phyloP scores from a whole-genome alignment of 2,797 vertebrate genomes.

The Syndactyla subalaris region DNA sequence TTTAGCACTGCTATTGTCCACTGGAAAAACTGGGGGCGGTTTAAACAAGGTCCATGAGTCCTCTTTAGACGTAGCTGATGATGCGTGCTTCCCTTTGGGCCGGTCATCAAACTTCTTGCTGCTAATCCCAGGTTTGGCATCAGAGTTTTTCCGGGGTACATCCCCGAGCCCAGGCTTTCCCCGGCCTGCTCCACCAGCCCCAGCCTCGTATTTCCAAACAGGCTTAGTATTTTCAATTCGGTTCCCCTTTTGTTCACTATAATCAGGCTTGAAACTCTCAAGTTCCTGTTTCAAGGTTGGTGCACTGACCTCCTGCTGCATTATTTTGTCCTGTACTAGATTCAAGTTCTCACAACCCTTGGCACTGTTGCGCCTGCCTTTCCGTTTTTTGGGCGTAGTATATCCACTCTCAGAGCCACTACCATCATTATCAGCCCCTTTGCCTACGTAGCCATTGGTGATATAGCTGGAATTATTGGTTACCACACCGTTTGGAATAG shows the following conservation, averaged over 20 bases:
- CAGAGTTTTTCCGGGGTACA: constrained; percentile 88
- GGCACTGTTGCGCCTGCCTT: constrained; percentile 87
- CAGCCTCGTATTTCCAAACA: constrained; percentile 77
- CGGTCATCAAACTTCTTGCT: constrained; percentile 93
- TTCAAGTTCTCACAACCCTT: constrained; percentile 89
- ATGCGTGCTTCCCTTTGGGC: constrained; percentile 88
- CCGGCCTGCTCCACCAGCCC: constrained; percentile 69
- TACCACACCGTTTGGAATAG: constrained; percentile 90
- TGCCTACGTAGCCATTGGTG: constrained; percentile 92
- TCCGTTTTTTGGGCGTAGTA: constrained; percentile 93
- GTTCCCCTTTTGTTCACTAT: constrained; percentile 83
- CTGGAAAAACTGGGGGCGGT: constrained; percentile 97
- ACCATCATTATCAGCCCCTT: constrained; percentile 90
- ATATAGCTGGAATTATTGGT: constrained; percentile 84
- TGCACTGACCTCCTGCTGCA: constrained; percentile 80
- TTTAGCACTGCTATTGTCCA: constrained; percentile 99
- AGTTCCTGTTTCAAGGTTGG: constrained; percentile 78
- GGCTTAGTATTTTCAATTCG: constrained; percentile 83
- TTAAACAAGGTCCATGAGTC: constrained; percentile 99
- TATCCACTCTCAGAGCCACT: constrained; percentile 96
- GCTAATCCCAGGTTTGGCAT: constrained; percentile 85
- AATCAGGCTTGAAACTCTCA: constrained; percentile 79
- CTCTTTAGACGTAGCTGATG: constrained; percentile 87
- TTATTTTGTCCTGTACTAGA: constrained; percentile 86
- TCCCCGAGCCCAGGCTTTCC: constrained; percentile 80